Percentiles rank a stretch among this genome's conserved stretches.
Conservation (phyloP, 2,888 invertebrate species). For the Amaurobius ferox region DNA sequence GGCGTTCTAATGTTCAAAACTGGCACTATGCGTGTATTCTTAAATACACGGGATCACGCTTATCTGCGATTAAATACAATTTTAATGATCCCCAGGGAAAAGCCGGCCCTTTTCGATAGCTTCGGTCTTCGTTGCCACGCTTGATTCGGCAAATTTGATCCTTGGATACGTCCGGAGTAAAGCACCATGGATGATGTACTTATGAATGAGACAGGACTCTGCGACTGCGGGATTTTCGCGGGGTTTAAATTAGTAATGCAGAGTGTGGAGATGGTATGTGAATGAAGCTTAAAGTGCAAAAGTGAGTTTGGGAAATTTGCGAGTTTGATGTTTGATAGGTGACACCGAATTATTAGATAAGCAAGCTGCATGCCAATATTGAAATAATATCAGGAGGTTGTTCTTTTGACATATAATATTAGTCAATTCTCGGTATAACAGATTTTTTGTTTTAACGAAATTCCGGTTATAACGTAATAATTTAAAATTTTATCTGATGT, state of each 20-base stretch:
- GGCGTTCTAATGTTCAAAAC: conserved; percentile 15
- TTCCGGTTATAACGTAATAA: too few relatives aligned
- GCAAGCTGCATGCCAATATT: too few relatives aligned
- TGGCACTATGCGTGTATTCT: conserved; percentile 20
- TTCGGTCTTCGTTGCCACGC: neutral
- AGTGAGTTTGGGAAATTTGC: too few relatives aligned
- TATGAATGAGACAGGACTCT: neutral
- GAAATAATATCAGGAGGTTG: too few relatives aligned
- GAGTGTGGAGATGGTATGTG: neutral
- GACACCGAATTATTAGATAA: too few relatives aligned
- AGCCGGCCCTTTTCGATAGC: neutral
- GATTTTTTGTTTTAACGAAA: too few relatives aligned
- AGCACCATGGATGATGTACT: neutral
- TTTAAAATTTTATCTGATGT: too few relatives aligned
- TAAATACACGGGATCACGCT: conserved; percentile 44
- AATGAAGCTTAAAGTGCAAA: too few relatives aligned
- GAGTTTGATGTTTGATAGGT: too few relatives aligned
- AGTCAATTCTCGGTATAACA: too few relatives aligned
- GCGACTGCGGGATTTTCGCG: neutral
- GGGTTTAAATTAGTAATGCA: neutral
- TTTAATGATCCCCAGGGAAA: conserved; percentile 3
- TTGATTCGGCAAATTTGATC: neutral
- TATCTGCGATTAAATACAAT: conserved; percentile 28
- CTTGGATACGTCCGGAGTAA: neutral
- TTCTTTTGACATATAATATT: too few relatives aligned